phyloP scores from a whole-genome alignment of 2,797 vertebrate species.

The Gymnothorax javanicus region DNA sequence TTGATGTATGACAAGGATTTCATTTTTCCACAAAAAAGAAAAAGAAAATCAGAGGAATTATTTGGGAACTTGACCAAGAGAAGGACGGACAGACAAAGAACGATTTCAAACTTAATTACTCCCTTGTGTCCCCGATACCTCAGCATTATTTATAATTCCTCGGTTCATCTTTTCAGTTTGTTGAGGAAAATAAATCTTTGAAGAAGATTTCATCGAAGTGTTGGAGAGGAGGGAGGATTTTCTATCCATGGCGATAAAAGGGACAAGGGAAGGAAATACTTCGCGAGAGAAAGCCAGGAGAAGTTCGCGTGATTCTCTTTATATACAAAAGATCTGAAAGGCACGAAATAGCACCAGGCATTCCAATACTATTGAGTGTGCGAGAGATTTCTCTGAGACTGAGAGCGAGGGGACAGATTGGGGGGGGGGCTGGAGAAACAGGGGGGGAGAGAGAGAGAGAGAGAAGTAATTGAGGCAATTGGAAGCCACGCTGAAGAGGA shows the following conservation, averaged over 20 bases:
- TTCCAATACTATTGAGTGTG: background rate
- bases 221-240: background rate
- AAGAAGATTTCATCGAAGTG: background rate
- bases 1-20: background rate
- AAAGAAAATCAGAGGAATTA: background rate
- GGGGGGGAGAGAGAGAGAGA: conserved; percentile 12
- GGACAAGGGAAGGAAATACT: background rate
- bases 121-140: background rate
- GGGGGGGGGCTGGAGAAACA: conserved; percentile 10
- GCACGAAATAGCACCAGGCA: background rate
- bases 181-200: background rate
- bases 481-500: background rate
- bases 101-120: background rate
- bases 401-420: background rate
- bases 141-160: background rate
- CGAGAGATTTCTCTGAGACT: background rate
- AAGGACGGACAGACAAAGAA: background rate
- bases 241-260: background rate
- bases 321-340: background rate
- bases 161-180: background rate
- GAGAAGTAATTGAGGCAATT: background rate
- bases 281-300: background rate
- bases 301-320: background rate
- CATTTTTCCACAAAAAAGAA: background rate
- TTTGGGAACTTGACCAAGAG: background rate